Conservation (phyloP, 1,140 invertebrate genomes). For the Diploscapter pachys region DNA sequence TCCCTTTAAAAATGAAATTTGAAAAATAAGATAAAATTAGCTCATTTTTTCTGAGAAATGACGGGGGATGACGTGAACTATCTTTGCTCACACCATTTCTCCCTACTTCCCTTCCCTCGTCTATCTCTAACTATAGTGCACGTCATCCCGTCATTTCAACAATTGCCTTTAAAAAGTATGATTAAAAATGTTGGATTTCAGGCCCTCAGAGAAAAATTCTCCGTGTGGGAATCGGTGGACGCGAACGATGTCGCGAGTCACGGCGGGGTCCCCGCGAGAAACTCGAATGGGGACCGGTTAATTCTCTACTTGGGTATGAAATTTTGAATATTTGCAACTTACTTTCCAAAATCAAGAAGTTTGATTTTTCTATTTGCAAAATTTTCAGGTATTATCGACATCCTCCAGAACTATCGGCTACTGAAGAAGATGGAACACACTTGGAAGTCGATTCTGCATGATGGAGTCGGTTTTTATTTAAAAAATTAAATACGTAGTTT, state of each 20-base stretch:
- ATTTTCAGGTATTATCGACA: constrained; percentile 40
- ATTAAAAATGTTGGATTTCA: neutral
- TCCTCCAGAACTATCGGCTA: constrained; percentile 35
- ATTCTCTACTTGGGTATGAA: constrained; percentile 74
- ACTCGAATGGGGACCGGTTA: constrained; percentile 88
- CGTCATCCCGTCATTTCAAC: too few species aligned
- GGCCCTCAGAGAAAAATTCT: constrained; percentile 20
- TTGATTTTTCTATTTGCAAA: neutral
- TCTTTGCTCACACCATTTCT: too few species aligned
- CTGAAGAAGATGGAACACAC: constrained; percentile 36
- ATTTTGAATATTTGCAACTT: neutral
- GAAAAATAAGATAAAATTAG: too few species aligned
- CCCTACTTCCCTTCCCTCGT: too few species aligned
- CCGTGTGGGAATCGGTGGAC: constrained; percentile 29
- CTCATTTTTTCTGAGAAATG: too few species aligned
- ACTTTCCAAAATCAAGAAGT: neutral
- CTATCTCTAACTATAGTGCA: too few species aligned
- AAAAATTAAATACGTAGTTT: neutral
- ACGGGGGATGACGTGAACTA: too few species aligned
- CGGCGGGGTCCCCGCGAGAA: constrained; percentile 93
- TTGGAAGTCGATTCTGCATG: constrained; percentile 37
- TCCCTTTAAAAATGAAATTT: too few species aligned
- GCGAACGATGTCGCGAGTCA: constrained; percentile 17
- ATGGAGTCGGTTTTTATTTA: constrained; percentile 25
- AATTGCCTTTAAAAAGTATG: too few species aligned